phyloP scores from a whole-genome alignment of 1,140 invertebrate genomes.

The Lordiphosa stackelbergi region DNA sequence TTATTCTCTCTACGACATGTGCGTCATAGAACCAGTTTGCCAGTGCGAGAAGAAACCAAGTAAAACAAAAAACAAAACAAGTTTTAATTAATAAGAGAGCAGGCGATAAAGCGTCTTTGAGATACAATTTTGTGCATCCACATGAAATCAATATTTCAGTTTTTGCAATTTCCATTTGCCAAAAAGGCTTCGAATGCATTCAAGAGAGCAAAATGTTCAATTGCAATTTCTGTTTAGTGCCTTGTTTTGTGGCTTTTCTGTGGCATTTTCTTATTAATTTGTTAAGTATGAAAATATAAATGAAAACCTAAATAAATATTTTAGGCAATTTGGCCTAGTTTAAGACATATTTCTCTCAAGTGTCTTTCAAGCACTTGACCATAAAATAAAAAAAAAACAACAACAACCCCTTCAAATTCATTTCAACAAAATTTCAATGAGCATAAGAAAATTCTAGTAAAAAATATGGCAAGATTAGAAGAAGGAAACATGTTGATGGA shows the following conservation, averaged over 20 bases:
- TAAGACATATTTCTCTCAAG: too few species aligned
- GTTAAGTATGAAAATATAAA: slow-evolving; percentile 10
- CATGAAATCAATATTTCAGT: neutral
- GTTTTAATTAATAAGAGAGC: slow-evolving; percentile 4
- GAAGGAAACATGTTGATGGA: slow-evolving; percentile 10
- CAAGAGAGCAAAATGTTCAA: neutral
- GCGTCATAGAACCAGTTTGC: slow-evolving; percentile 18
- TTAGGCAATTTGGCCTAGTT: neutral
- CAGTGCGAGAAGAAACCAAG: too few species aligned
- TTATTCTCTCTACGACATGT: neutral
- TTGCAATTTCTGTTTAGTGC: neutral
- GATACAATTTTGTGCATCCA: neutral
- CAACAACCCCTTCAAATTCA: slow-evolving; percentile 16
- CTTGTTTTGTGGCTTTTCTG: slow-evolving; percentile 1
- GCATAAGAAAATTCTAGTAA: slow-evolving; percentile 12
- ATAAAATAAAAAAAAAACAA: slow-evolving; percentile 4
- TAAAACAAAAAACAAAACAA: too few species aligned
- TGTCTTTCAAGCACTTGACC: slow-evolving; percentile 4
- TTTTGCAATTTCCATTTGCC: too few species aligned
- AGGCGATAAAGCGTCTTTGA: neutral
- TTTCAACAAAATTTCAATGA: slow-evolving; percentile 12
- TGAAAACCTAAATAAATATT: slow-evolving; percentile 8
- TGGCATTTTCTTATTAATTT: slow-evolving; percentile 12
- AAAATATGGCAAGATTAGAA: slow-evolving; percentile 6
- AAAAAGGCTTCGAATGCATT: neutral